Evolutionary conservation across 2,113 vertebrate genomes (phyloP).

Genomic region (Notothenia rossii): DNA sequence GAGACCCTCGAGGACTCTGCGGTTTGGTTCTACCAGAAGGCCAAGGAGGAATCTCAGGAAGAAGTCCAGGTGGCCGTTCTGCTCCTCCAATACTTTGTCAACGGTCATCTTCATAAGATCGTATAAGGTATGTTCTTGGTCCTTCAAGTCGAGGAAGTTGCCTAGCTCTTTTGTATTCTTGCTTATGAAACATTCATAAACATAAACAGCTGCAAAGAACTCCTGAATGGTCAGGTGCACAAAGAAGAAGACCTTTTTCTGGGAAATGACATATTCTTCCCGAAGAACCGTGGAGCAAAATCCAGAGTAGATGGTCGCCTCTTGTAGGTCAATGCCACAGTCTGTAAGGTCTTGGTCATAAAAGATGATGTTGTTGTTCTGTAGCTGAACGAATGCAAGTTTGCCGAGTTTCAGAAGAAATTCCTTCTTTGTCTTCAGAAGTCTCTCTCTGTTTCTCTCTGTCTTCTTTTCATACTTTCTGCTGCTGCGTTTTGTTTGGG

Average conservation of each 20-base stretch:
- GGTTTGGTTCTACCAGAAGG: slow-evolving; percentile 50
- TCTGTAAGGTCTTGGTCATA: slow-evolving; percentile 61
- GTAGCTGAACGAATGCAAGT: slow-evolving; percentile 68
- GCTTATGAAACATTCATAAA: slow-evolving; percentile 62
- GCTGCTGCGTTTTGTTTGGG: slow-evolving; percentile 40
- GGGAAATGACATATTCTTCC: slow-evolving; percentile 13
- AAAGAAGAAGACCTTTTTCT: slow-evolving; percentile 64
- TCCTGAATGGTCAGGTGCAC: slow-evolving; percentile 73
- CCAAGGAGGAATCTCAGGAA: slow-evolving; percentile 67
- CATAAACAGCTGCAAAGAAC: slow-evolving; percentile 73
- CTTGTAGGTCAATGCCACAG: slow-evolving; percentile 31
- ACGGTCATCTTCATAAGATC: slow-evolving; percentile 62
- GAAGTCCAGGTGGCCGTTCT: slow-evolving; percentile 57
- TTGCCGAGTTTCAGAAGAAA: slow-evolving; percentile 69
- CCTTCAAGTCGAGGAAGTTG: slow-evolving; percentile 27
- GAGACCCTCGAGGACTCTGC: slow-evolving; percentile 44
- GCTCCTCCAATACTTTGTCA: slow-evolving; percentile 51
- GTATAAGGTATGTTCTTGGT: slow-evolving; percentile 28
- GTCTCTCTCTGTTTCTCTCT: background rate
- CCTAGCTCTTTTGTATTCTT: slow-evolving; percentile 25
- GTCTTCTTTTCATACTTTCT: slow-evolving; percentile 31
- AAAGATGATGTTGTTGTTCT: slow-evolving; percentile 62
- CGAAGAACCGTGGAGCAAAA: slow-evolving; percentile 47
- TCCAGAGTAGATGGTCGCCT: slow-evolving; percentile 35
- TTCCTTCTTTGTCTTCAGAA: slow-evolving; percentile 23